phyloP scores from a whole-genome alignment of 2,113 vertebrate species.

The Pituophis catenifer region DNA sequence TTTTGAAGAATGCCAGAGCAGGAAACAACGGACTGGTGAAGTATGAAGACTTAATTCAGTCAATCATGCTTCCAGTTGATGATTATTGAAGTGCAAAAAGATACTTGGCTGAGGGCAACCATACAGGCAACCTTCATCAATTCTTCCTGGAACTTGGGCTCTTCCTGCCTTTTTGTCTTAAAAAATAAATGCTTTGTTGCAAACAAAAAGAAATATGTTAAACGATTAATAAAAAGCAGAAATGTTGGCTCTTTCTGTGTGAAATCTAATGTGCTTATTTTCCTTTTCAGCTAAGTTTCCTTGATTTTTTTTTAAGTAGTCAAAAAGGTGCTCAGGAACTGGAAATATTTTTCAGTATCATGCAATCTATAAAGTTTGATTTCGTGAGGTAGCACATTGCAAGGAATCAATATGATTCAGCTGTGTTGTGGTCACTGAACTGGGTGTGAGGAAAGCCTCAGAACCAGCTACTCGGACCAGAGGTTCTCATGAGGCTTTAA shows the following conservation, averaged over 20 bases:
- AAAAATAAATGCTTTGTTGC: background rate
- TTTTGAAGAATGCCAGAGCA: constrained; percentile 83
- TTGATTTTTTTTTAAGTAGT: background rate
- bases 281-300: background rate
- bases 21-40: constrained; percentile 74
- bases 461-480: background rate
- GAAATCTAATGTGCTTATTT: background rate
- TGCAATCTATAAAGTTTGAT: background rate
- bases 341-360: background rate
- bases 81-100: constrained; percentile 72
- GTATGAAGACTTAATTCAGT: constrained; percentile 83
- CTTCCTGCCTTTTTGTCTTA: background rate
- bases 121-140: fast-evolving
- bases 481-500: background rate
- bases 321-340: background rate
- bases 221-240: background rate
- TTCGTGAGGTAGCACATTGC: background rate
- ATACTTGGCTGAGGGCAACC: fast-evolving
- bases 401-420: background rate
- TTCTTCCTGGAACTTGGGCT: fast-evolving
- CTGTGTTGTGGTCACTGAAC: background rate
- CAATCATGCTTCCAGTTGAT: constrained; percentile 72
- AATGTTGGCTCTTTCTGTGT: background rate
- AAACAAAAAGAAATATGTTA: background rate
- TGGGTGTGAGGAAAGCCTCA: no score